Base-by-base conservation (phyloP, 2,888 invertebrate genomes). In the Lysandra bellargus region DNA sequence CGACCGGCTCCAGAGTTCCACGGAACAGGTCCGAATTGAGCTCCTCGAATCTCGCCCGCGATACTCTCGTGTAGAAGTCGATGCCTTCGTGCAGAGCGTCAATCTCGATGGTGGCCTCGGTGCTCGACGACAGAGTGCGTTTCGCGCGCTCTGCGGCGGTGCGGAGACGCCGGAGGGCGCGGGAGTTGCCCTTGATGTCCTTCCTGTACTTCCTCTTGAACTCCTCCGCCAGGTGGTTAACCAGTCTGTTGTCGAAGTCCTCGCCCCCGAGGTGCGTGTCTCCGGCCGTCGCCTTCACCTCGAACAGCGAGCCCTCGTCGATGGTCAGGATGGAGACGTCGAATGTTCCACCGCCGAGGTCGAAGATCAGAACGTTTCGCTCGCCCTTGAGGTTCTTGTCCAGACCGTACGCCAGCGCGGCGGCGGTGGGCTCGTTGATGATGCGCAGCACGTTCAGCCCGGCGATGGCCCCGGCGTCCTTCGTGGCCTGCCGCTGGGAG, bases 251-350 rank as follows among this genome's bases (percentile, higher is more conserved):
- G 87, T 96, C 87, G 81, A 95, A 95, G 90, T 97, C 96, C 88
- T 97, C 97, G 14, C 97, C 97, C 37, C 97, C 97, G 79, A 97
- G 95, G 87, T 97, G 98, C 5, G 98, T 98, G 87, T 98, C 98
- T 57, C 98, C 98, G 57, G 97, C 97, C 2, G 97, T 98, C 0
- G 98, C 95, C 88, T 96, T 97, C 4, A 97, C 98, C 89, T 97
- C 97, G 87, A 97, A 98, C 72, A 96, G 87, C 0, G 96, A 96
- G 5, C 97, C 95, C 90, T 98, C 97, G 87, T 97, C 97, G 87
- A 98, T 98, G 78, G 97, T 97, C 75, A 98, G 92, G 81, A 98
- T 96, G 78, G 98, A 98, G 3, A 98, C 98, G 91, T 98, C 98
- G 88, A 98, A 97, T n/a, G 97, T 97, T 81, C 95, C 95, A 49